These are phyloP conservation scores for Latrodectus elegans DNA, from an alignment of 2,888 invertebrate species.

Conservation along the genomic window DNA sequence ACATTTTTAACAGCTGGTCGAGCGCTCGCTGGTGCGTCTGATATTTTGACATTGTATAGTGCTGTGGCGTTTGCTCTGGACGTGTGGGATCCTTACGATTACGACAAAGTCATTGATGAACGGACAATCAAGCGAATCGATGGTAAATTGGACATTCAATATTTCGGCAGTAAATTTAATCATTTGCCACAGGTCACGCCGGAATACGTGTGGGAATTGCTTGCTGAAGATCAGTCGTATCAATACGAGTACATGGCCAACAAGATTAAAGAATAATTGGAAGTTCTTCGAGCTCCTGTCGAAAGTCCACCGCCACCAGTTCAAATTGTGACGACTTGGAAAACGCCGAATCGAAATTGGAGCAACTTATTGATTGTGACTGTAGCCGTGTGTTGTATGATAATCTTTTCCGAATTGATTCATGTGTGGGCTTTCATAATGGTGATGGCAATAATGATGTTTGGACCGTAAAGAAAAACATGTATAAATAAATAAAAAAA, in stretches of 20 bases:
- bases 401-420: no score
- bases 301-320: no score
- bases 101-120: background rate
- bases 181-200: background rate
- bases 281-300: background rate
- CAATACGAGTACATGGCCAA: background rate
- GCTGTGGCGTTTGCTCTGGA: background rate
- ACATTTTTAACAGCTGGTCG: background rate
- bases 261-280: constrained; percentile 5
- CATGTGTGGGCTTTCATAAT: no score
- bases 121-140: background rate
- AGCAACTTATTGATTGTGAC: no score
- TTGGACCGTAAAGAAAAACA: no score
- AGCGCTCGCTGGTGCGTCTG: background rate
- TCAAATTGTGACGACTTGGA: no score
- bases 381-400: no score
- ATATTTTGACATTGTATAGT: background rate
- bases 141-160: constrained; percentile 1
- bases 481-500: no score
- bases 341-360: no score
- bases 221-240: background rate
- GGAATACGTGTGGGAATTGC: background rate
- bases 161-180: background rate
- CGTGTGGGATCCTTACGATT: constrained; percentile 11
- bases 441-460: no score